Conservation (phyloP, 2,113 vertebrate genomes). For the Chionis minor region DNA sequence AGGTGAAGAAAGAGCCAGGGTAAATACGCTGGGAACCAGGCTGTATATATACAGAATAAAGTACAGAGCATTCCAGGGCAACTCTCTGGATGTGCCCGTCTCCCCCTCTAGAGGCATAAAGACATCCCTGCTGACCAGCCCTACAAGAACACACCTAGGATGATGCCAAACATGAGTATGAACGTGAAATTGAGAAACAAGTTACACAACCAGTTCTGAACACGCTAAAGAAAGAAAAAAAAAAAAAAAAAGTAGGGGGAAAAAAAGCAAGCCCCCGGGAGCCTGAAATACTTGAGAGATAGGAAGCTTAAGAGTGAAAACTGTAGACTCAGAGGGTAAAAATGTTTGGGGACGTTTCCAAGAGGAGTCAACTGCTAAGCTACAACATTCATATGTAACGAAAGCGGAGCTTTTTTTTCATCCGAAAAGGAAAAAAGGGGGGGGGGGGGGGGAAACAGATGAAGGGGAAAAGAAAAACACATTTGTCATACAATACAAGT, state of each 20-base stretch:
- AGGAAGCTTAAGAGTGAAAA: not conserved
- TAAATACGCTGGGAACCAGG: not conserved
- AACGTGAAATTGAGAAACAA: not conserved
- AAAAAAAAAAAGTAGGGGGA: no score
- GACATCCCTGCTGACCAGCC: not conserved
- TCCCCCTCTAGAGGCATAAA: not conserved
- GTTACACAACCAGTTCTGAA: not conserved
- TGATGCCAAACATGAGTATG: no score
- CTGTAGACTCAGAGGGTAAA: not conserved
- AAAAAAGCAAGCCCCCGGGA: not conserved
- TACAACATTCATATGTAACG: not conserved
- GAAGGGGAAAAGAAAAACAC: conserved; percentile 45
- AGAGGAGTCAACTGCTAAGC: not conserved
- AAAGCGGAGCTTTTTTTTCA: not conserved
- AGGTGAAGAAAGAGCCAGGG: not conserved
- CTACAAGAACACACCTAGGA: not conserved
- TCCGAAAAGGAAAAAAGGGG: not conserved
- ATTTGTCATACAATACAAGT: conserved; percentile 19
- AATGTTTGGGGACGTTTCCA: not conserved
- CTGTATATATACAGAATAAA: not conserved
- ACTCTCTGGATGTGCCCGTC: not conserved
- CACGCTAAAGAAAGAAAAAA: not conserved
- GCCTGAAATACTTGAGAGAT: not conserved
- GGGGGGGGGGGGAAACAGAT: not conserved
- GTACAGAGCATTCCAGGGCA: rapidly evolving